phyloP scores from a whole-genome alignment of 2,113 vertebrate genomes.

The Lophius piscatorius region DNA sequence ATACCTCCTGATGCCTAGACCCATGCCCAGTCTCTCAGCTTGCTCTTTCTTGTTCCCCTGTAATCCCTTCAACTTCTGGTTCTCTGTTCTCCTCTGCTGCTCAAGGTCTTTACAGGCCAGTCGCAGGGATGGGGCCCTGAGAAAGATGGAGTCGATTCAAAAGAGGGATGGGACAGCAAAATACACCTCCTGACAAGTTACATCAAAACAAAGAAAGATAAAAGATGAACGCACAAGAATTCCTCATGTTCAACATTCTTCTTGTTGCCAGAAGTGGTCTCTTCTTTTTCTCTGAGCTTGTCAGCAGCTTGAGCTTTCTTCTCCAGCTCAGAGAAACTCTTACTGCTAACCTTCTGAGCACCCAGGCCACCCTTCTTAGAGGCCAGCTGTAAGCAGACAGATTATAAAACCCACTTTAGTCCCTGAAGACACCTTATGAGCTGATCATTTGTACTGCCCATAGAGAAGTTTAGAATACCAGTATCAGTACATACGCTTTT shows the following conservation, averaged over 20 bases:
- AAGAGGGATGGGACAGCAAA: neutral
- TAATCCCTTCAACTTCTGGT: constrained; percentile 78
- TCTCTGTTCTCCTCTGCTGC: constrained; percentile 84
- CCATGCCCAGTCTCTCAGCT: constrained; percentile 92
- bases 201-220: neutral
- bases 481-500: constrained; percentile 57
- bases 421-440: neutral
- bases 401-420: neutral
- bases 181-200: neutral
- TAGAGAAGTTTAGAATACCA: neutral
- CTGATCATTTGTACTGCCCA: neutral
- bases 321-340: constrained; percentile 89
- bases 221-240: constrained; percentile 77
- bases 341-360: constrained; percentile 91
- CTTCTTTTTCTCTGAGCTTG: constrained; percentile 81
- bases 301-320: constrained; percentile 91
- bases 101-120: constrained; percentile 90
- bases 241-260: constrained; percentile 75
- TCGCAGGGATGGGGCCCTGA: constrained; percentile 85
- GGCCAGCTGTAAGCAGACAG: constrained; percentile 79
- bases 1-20: constrained; percentile 81
- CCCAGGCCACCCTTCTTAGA: constrained; percentile 91
- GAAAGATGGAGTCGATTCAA: constrained; percentile 28
- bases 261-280: constrained; percentile 29
- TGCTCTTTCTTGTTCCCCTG: constrained; percentile 86